Conservation (phyloP, 1,140 invertebrate species). For the Ceratitis capitata region DNA sequence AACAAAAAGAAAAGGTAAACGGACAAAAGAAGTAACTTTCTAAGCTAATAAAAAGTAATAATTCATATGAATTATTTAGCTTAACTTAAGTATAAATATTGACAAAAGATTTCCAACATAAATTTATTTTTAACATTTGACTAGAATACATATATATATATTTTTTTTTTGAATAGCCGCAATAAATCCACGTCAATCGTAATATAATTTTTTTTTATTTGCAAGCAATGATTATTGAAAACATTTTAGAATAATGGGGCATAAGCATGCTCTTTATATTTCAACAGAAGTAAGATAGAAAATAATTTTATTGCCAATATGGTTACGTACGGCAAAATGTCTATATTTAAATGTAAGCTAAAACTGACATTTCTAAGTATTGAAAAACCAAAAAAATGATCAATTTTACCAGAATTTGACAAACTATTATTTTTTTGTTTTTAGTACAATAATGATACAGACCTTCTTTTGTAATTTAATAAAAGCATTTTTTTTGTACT, state of each 20-base stretch:
- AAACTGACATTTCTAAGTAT: background rate
- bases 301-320: background rate
- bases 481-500: background rate
- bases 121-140: constrained; percentile 12
- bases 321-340: background rate
- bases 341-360: background rate
- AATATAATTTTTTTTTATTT: background rate
- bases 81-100: constrained; percentile 11
- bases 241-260: background rate
- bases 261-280: background rate
- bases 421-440: constrained; percentile 19
- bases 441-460: background rate
- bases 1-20: background rate
- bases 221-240: background rate
- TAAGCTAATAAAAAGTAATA: background rate
- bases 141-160: background rate
- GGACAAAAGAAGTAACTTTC: constrained; percentile 9
- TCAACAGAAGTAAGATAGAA: background rate
- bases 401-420: background rate
- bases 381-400: background rate
- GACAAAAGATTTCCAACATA: background rate
- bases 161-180: background rate
- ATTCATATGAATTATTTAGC: constrained; percentile 3
- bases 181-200: background rate
- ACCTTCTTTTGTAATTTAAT: background rate